Percentiles rank a stretch among this genome's conserved stretches.
Evolutionary conservation across 2,113 vertebrate genomes (phyloP).

Genomic region (Gymnobelideus leadbeateri): DNA sequence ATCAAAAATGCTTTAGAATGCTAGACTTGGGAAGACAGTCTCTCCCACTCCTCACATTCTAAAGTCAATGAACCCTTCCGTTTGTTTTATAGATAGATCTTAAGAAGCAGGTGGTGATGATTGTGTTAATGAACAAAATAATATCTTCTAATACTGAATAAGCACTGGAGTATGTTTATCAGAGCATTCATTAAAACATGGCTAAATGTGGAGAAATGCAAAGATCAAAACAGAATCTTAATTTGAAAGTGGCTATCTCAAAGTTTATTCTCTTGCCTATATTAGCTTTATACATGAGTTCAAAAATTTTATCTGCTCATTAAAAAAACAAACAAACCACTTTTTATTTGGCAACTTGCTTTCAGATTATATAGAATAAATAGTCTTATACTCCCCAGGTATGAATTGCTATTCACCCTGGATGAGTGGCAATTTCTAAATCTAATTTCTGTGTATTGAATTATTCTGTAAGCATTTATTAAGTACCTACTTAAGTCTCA

Average conservation of each 20-base stretch:
- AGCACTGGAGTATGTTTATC: constrained; percentile 52
- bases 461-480: constrained; percentile 37
- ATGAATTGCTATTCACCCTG: constrained; percentile 26
- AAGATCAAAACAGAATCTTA: constrained; percentile 49
- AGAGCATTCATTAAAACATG: constrained; percentile 42
- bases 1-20: constrained; percentile 31
- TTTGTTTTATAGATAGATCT: not conserved
- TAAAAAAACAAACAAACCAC: not conserved
- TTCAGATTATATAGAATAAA: constrained; percentile 27
- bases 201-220: constrained; percentile 14
- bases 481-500: not conserved
- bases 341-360: constrained; percentile 11
- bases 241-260: constrained; percentile 59
- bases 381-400: constrained; percentile 7
- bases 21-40: constrained; percentile 34
- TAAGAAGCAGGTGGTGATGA: constrained; percentile 12
- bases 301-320: constrained; percentile 42
- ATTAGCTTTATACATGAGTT: constrained; percentile 47
- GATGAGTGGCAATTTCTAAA: constrained; percentile 21
- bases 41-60: constrained; percentile 22
- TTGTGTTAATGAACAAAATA: constrained; percentile 53
- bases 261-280: constrained; percentile 51
- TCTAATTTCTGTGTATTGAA: not conserved
- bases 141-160: constrained; percentile 61
- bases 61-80: constrained; percentile 11